A percentile compares a stretch with the other conserved stretches of the same genome.
phyloP scores from a whole-genome alignment of 2,888 invertebrate species.

The Torymus auratus region DNA sequence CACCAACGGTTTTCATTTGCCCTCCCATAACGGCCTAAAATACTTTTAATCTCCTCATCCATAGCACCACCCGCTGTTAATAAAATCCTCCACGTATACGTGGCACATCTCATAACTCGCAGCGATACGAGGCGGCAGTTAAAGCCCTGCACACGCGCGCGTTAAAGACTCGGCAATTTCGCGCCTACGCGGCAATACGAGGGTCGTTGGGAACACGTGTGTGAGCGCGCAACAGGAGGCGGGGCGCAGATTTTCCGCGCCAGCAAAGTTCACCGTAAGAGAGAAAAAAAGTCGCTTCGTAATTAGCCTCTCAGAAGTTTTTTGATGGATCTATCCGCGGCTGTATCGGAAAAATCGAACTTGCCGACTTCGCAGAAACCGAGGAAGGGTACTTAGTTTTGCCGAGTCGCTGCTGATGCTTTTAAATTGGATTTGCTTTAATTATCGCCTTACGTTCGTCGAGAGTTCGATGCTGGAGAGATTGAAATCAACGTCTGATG shows the following conservation, averaged over 20 bases:
- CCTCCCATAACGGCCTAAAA: too few species aligned
- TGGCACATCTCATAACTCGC: neutral
- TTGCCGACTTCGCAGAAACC: too few species aligned
- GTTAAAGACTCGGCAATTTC: neutral
- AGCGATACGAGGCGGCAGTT: neutral
- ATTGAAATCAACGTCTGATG: too few species aligned
- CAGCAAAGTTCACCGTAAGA: neutral
- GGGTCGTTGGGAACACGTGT: neutral
- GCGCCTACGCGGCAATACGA: too few species aligned
- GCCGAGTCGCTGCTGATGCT: conserved; percentile 4
- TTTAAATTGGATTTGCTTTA: too few species aligned
- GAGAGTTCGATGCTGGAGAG: too few species aligned
- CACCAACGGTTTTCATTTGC: too few species aligned
- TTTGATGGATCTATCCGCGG: conserved; percentile 30
- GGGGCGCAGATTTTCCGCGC: neutral
- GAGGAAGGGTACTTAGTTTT: conserved; percentile 3
- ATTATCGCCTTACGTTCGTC: too few species aligned
- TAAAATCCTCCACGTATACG: too few species aligned
- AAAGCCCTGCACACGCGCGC: too few species aligned
- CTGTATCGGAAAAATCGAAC: neutral
- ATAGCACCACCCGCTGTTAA: too few species aligned
- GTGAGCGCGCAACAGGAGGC: neutral
- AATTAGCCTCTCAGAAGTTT: conserved; percentile 34
- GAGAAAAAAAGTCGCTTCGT: neutral
- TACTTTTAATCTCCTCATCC: too few species aligned